Base-by-base conservation (phyloP, 1,140 invertebrate genomes). In the Tribolium madens region DNA sequence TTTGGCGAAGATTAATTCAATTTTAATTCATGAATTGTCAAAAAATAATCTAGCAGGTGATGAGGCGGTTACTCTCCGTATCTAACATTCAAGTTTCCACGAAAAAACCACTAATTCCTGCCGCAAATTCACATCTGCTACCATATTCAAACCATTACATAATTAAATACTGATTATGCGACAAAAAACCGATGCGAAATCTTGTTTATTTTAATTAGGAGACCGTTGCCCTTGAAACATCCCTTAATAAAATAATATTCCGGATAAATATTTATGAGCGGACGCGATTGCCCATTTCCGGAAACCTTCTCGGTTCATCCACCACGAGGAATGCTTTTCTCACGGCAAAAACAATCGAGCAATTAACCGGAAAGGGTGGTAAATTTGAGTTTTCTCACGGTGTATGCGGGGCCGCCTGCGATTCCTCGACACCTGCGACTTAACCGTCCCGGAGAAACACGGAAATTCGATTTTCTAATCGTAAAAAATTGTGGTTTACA, bases 1-100 rank as follows among this genome's bases (percentile, higher is more conserved):
- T 72, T 72, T 72, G 70, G 70, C 70, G 70, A 75, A 60, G 73
- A 60, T 75, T 75, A 75, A 75, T 75, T 75, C 57, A 75, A 75
- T 75, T 75, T 60, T 64, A 75, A 75, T 64, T 64, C 52, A 64
- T 75, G 73, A 75, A 75, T 64, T 75, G 73, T 60, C 73, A 75
- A 60, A 75, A 60, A 64, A 53, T 53, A 47, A 33, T 72, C 70
- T 72, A 48, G 70, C 70, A 72, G 70, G 70, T 72, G 70, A 72
- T 64, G 31, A 21, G 57, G 13, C 70, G 70, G 70, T 50, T 72
- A 52, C 21, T 72, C 47, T 33, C 70, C 50, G 42, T 72, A 72
- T 72, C 70, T 72, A 72, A 72, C 70, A 53, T 72, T 72, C 47
- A 50, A 72, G 70, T 72, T 36, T 72, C 70, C 15, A 5, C 13